Evolutionary conservation across 64 coral and sea anemone species (phyloP).

Genomic region (Catalaphyllia jardinei): DNA sequence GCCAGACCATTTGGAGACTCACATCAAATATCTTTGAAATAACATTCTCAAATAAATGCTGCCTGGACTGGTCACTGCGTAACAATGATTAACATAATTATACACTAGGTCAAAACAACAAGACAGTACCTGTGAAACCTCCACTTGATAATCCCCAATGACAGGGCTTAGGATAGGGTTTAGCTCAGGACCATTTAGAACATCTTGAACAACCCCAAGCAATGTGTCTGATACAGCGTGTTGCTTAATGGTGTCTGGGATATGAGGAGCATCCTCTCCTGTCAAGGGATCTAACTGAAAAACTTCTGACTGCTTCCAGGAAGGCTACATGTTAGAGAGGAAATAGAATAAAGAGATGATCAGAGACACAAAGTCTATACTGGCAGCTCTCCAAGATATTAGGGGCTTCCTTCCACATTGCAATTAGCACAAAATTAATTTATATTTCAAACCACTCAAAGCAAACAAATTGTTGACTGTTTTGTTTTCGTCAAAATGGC

Average conservation of each 20-base stretch:
- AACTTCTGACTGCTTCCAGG: constrained; percentile 26
- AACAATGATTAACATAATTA: too few species aligned
- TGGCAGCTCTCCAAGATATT: too few species aligned
- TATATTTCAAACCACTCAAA: too few species aligned
- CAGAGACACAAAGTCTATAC: neutral
- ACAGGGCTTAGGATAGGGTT: constrained; percentile 18
- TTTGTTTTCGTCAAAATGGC: too few species aligned
- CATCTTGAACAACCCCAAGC: constrained; percentile 22
- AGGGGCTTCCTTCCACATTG: too few species aligned
- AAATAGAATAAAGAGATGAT: neutral
- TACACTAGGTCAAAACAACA: neutral
- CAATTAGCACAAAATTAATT: too few species aligned
- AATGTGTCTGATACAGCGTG: constrained; percentile 19
- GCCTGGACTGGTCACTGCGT: too few species aligned
- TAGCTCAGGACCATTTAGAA: constrained; percentile 50
- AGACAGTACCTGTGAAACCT: constrained; percentile 55
- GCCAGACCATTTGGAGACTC: too few species aligned
- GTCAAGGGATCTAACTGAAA: constrained; percentile 64
- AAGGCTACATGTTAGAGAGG: neutral
- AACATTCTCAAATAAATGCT: too few species aligned
- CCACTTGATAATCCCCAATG: constrained; percentile 19
- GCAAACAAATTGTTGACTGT: too few species aligned
- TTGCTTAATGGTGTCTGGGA: constrained; percentile 47
- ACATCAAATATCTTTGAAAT: too few species aligned
- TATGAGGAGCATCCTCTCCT: constrained; percentile 34